Percentiles rank a stretch among this genome's conserved stretches.
These are phyloP conservation scores for Eulithis testata DNA, from an alignment of 2,888 invertebrate species.

Conservation along the genomic window DNA sequence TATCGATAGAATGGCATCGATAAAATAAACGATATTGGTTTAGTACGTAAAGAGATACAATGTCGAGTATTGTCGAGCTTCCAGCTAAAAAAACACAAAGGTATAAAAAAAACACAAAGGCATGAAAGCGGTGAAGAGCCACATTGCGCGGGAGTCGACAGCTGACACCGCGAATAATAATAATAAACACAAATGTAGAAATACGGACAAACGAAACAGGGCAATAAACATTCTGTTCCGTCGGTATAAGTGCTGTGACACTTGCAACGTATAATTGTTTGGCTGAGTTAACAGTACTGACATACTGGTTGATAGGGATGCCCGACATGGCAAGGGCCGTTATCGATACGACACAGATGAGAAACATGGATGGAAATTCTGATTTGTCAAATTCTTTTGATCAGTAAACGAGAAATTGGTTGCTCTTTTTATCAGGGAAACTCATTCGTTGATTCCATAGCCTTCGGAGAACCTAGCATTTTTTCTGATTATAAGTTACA, in stretches of 20 bases:
- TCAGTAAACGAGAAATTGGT: not conserved
- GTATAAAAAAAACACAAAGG: slow-evolving; percentile 27
- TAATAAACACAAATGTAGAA: slow-evolving; percentile 46
- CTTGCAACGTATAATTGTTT: slow-evolving; percentile 44
- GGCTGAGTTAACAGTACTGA: slow-evolving; percentile 45
- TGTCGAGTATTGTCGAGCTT: not conserved
- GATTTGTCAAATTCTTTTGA: no score
- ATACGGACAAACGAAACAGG: slow-evolving; percentile 16
- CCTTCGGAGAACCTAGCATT: not conserved
- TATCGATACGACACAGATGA: slow-evolving; percentile 44
- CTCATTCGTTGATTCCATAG: not conserved
- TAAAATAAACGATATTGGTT: not conserved
- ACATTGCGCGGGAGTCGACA: slow-evolving; percentile 56
- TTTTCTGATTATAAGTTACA: not conserved
- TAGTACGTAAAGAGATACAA: not conserved
- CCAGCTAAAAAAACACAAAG: slow-evolving; percentile 8
- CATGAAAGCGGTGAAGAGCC: slow-evolving; percentile 28
- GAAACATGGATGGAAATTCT: no score
- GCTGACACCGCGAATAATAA: slow-evolving; percentile 65
- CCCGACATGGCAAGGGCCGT: slow-evolving; percentile 42
- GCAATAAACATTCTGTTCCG: slow-evolving; percentile 48
- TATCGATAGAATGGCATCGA: slow-evolving; percentile 23
- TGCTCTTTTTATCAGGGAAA: no score
- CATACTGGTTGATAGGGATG: slow-evolving; percentile 65
- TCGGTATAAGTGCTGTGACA: slow-evolving; percentile 47